Conservation (phyloP, 2,888 invertebrate species). For the Drosophila percnosoma region DNA sequence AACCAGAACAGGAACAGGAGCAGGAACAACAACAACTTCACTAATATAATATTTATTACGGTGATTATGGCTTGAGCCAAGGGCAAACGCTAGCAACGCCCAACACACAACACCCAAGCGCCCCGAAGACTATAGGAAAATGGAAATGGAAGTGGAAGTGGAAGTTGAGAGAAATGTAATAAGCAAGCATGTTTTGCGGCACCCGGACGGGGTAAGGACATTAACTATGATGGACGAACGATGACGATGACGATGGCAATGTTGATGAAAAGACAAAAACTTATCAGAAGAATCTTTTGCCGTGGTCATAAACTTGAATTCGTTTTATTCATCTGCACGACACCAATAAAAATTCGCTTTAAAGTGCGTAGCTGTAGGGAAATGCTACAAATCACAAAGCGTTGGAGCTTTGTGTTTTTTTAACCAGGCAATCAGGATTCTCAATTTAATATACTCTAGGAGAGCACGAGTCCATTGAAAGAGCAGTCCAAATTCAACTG, state of each 20-base stretch:
- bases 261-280: slow-evolving; percentile 33
- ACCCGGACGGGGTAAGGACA: slow-evolving; percentile 14
- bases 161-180: slow-evolving; percentile 50
- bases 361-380: background rate
- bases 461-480: background rate
- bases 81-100: slow-evolving; percentile 40
- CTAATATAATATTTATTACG: slow-evolving; percentile 72
- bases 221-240: slow-evolving; percentile 62
- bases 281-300: slow-evolving; percentile 42
- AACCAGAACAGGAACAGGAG: slow-evolving; percentile 7
- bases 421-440: slow-evolving; percentile 3
- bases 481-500: background rate
- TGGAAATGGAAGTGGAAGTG: slow-evolving; percentile 30
- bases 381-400: slow-evolving; percentile 20
- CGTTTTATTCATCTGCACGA: slow-evolving; percentile 38
- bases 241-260: slow-evolving; percentile 11
- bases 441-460: slow-evolving; percentile 1
- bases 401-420: background rate
- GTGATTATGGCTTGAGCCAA: slow-evolving; percentile 67
- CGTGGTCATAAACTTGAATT: slow-evolving; percentile 52
- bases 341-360: slow-evolving; percentile 47
- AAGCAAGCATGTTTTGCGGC: slow-evolving; percentile 39
- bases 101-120: slow-evolving; percentile 7
- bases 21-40: slow-evolving; percentile 49
- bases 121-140: slow-evolving; percentile 33